A percentile compares a stretch with the other conserved stretches of the same genome.
These are phyloP conservation scores for Actenoides lindsayi DNA, from an alignment of 2,113 vertebrate genomes.

Conservation along the genomic window DNA sequence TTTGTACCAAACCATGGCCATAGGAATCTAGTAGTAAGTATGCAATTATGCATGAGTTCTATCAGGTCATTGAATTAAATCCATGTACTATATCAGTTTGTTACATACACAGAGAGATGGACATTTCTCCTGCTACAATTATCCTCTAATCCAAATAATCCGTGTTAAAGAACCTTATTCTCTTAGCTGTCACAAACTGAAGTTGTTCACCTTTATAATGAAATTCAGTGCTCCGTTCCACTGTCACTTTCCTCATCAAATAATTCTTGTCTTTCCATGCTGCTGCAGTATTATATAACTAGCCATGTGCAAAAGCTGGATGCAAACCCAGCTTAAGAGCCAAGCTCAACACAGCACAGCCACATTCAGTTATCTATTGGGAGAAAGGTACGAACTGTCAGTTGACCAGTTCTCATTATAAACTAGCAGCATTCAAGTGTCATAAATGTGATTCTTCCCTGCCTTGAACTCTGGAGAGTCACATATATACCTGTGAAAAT, in stretches of 20 bases:
- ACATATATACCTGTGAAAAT: not conserved
- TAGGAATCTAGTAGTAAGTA: not conserved
- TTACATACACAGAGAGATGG: not conserved
- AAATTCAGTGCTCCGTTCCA: not conserved
- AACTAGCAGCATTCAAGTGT: not conserved
- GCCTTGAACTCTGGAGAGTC: not conserved
- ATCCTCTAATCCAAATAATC: not conserved
- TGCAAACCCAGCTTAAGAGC: slow-evolving; percentile 22
- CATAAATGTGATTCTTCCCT: not conserved
- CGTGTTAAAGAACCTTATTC: not conserved
- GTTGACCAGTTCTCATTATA: not conserved
- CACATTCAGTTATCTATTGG: not conserved
- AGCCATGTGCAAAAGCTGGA: slow-evolving; percentile 39
- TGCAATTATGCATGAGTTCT: not conserved
- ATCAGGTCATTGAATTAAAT: not conserved
- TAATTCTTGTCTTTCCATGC: not conserved
- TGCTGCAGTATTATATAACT: slow-evolving; percentile 67
- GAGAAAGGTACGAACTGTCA: not conserved
- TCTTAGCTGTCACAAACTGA: not conserved
- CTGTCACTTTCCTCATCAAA: not conserved
- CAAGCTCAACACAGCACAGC: not conserved
- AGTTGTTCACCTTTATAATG: not conserved
- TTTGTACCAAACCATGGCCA: not conserved
- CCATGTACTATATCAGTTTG: not conserved
- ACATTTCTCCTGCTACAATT: not conserved